Evolutionary conservation across 2,113 vertebrate genomes (phyloP), one percentile per base, ranked within the genome.

Genomic region (Clinocottus analis): DNA sequence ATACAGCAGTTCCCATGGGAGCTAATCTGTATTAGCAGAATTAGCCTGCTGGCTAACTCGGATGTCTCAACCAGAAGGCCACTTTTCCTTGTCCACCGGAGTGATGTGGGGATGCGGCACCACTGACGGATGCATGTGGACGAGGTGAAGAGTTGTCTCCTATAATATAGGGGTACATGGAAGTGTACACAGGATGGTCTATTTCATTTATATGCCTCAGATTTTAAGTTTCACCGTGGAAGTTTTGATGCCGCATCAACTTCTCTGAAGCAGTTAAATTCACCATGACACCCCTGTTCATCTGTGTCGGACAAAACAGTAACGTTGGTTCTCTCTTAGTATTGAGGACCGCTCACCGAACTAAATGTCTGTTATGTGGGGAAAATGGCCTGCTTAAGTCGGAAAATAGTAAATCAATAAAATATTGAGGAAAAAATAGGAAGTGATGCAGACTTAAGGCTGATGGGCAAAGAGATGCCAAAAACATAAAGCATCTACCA

Each of bases 11-110:
- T 91, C 93, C 92, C 92, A 80, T 80, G 85, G 87, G 93, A 92
- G 92, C 93, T 95, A 94, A 95, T 95, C 94, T 94, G 92, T 94
- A 95, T 95, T 94, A 95, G 93, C 90, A 86, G 93, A 94, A 95
- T 94, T 94, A 95, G 93, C 92, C 91, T 83, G 81, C 89, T 82
- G 89, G 91, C 90, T 92, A 94, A 94, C 92, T 92, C 85, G 87
- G 92, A 94, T 86, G 91, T 93, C 91, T 90, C 87, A 89, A 86
- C 66, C 84, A 85, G 61, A 80, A 41, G 64, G 64, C 61, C 45
- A 53, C 37, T 49, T 56, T 75, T 23, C 43, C 70, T 51, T 45
- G 27, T 80, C 76, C 65, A 17, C 39, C 39, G 21, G 65, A 75
- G 43, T 79, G 80, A 86, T 75, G 73, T 29, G 68, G 61, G 56